Conservation (phyloP, 2,113 vertebrate genomes). For the Maccullochella peelii region DNA sequence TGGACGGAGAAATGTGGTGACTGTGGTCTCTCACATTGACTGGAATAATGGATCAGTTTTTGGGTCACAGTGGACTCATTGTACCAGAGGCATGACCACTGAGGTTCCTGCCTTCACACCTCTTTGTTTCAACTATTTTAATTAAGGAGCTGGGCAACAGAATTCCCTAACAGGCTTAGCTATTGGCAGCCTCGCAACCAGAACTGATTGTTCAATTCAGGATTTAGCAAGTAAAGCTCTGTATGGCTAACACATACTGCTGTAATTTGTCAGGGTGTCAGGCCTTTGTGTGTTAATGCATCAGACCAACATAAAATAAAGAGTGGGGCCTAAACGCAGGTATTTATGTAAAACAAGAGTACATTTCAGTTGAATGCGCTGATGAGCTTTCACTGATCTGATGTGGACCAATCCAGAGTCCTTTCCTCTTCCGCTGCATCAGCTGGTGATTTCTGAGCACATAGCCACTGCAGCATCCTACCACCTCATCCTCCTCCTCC, state of each 20-base stretch:
- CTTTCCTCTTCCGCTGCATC: conserved; percentile 85
- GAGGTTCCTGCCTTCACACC: conserved; percentile 75
- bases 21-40: conserved; percentile 71
- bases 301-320: conserved; percentile 19
- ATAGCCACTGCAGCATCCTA: conserved; percentile 89
- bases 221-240: conserved; percentile 72
- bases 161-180: conserved; percentile 80
- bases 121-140: conserved; percentile 80
- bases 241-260: conserved; percentile 57
- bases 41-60: conserved; percentile 82
- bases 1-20: conserved; percentile 58
- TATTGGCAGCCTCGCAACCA: conserved; percentile 74
- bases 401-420: conserved; percentile 63
- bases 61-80: conserved; percentile 78
- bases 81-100: conserved; percentile 74
- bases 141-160: conserved; percentile 77
- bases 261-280: conserved; percentile 60
- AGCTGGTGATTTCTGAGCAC: conserved; percentile 88
- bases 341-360: conserved; percentile 36
- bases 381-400: conserved; percentile 62
- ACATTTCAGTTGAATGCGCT: conserved; percentile 58
- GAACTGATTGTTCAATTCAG: conserved; percentile 76
- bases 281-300: conserved; percentile 43
- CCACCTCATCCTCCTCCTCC: conserved; percentile 71
- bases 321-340: conserved; percentile 13